Percentiles rank a stretch among this genome's conserved stretches.
These are phyloP conservation scores for Serripes groenlandicus DNA, from an alignment of 2,888 invertebrate species.

Conservation along the genomic window DNA sequence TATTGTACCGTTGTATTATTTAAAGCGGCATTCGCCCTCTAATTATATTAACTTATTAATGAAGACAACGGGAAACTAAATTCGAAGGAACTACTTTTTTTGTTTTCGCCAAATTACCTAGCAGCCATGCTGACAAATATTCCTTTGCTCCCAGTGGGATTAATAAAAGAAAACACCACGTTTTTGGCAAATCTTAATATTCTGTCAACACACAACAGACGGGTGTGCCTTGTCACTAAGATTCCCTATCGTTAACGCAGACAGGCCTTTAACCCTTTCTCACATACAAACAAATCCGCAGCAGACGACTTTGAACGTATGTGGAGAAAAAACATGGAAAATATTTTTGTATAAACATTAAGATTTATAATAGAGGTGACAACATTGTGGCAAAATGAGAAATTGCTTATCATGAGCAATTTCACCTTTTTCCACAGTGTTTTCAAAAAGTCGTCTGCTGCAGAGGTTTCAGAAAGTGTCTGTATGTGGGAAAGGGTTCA, in stretches of 20 bases:
- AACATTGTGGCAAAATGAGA: not conserved
- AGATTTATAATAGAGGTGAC: too few relatives aligned
- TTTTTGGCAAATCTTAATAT: not conserved
- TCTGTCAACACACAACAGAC: not conserved
- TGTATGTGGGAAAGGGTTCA: not conserved
- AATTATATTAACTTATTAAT: slow-evolving; percentile 5
- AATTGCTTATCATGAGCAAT: not conserved
- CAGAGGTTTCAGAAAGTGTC: too few relatives aligned
- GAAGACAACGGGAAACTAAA: slow-evolving; percentile 29
- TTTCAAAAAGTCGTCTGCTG: not conserved
- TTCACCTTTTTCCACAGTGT: not conserved
- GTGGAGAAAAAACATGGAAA: too few relatives aligned
- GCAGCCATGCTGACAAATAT: not conserved
- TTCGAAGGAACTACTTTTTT: not conserved
- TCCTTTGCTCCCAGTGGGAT: not conserved
- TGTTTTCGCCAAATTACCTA: slow-evolving; percentile 18
- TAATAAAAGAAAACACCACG: slow-evolving; percentile 8
- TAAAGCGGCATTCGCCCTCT: slow-evolving; percentile 2
- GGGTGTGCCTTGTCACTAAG: not conserved
- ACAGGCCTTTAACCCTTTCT: not conserved
- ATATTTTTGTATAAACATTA: too few relatives aligned
- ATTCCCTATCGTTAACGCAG: too few relatives aligned
- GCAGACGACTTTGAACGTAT: too few relatives aligned
- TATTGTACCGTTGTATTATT: slow-evolving; percentile 20
- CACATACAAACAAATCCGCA: too few relatives aligned